These are phyloP conservation scores for Slavum lentiscoides DNA, from an alignment of 2,888 invertebrate genomes.

Conservation along the genomic window DNA sequence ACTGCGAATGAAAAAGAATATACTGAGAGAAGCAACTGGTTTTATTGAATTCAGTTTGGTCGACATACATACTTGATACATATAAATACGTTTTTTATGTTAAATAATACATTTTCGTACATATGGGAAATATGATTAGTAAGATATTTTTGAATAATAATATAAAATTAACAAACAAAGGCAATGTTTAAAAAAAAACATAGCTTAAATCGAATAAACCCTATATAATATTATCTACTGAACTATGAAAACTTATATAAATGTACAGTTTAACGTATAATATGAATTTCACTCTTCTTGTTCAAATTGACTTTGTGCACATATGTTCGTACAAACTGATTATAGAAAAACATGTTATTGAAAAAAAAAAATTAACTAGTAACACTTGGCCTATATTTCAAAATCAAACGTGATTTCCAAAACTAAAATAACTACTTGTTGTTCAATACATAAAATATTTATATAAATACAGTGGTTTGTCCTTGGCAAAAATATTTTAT, in stretches of 20 bases:
- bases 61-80: too few relatives aligned
- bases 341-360: conserved; percentile 3
- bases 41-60: too few relatives aligned
- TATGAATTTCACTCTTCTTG: not conserved
- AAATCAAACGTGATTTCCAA: conserved; percentile 26
- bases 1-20: too few relatives aligned
- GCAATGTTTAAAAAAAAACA: too few relatives aligned
- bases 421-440: conserved; percentile 34
- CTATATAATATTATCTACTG: too few relatives aligned
- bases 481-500: conserved; percentile 32
- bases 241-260: not conserved
- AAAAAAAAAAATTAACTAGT: conserved; percentile 24
- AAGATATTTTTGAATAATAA: too few relatives aligned
- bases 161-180: too few relatives aligned
- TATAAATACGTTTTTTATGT: too few relatives aligned
- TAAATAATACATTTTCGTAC: too few relatives aligned
- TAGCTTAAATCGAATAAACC: too few relatives aligned
- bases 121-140: too few relatives aligned
- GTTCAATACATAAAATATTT: conserved; percentile 14
- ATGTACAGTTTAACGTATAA: not conserved
- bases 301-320: conserved; percentile 12
- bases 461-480: conserved; percentile 20
- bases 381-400: conserved; percentile 40
- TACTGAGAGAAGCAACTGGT: too few relatives aligned
- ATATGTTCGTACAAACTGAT: conserved; percentile 5